Base-by-base conservation (phyloP, 2,888 invertebrate genomes). In the Xanthorhoe designata region DNA sequence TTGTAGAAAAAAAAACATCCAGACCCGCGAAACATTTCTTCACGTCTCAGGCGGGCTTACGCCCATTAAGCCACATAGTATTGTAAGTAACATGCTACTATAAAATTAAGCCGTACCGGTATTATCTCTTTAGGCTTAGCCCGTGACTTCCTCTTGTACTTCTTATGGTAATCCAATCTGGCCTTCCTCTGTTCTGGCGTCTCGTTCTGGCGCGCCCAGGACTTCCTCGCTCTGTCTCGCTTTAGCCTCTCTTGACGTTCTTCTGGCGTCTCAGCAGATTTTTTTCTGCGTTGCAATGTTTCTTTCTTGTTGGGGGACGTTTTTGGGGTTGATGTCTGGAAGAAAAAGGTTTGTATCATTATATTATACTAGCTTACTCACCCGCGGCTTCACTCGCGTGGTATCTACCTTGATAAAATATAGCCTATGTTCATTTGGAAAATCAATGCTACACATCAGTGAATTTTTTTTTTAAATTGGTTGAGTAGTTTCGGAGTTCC, bases 111-210 rank as follows among this genome's bases (percentile, higher is more conserved):
- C 38, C 10, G 0, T 56, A 19, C 35, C 45, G 19, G 38, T 24
- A 24, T 24, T 29, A 35, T 6, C 19, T 53, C 53, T 47, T 61
- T 61, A 0, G 53, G 53, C 6, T 64, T 64, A 17, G 64, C 64
- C 17, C 58, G 47, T 6, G 64, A 60, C 35, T 58, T 54, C 18
- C 52, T 17, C 55, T 59, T 61, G 19, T 64, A 78, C 68, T 77
- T 74, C 17, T 74, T 77, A 55, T 80, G 80, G 51, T 78, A 74
- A n/a, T 81, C 32, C 0, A 76, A 71, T 45, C 74, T 69, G 2
- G 72, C 54, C 19, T 64, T 73, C 7, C 75, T 74, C 9, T 80
- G 76, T 55, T 78, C 62, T 0, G 63, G 52, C 4, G 63, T 58
- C 7, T 63, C 63, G 9, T 63, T 52, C 29, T 53, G 29, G 2